A percentile compares a stretch with the other conserved stretches of the same genome.
Evolutionary conservation across 2,797 vertebrate species (phyloP).

Genomic region (Centropyge bicolor): DNA sequence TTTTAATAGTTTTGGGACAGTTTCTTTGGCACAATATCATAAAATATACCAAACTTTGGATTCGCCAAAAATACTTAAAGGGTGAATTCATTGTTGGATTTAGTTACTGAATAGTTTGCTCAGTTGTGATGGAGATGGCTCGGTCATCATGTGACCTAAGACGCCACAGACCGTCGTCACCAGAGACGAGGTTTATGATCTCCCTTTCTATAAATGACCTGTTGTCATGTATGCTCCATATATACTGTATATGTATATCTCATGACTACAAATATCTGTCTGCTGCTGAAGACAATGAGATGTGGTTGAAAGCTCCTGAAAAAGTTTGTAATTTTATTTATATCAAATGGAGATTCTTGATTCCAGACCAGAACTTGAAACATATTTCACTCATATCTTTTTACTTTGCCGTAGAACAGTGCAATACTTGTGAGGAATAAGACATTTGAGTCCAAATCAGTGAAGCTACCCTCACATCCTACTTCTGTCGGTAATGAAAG

Average conservation of each 20-base stretch:
- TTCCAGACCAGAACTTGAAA: not conserved
- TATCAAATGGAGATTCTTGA: not conserved
- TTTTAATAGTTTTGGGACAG: too few species aligned
- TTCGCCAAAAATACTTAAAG: too few species aligned
- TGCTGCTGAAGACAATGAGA: not conserved
- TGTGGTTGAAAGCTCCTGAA: not conserved
- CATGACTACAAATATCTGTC: not conserved
- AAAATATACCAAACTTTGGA: not conserved
- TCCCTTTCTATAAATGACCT: not conserved
- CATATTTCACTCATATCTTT: not conserved
- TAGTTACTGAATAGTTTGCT: not conserved
- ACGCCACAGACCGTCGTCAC: not conserved
- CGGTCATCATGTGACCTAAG: not conserved
- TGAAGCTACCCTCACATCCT: not conserved
- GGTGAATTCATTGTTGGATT: not conserved
- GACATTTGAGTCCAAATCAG: slow-evolving; percentile 1
- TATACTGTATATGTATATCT: too few species aligned
- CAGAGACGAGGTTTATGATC: not conserved
- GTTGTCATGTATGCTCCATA: too few species aligned
- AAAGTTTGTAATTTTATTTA: not conserved
- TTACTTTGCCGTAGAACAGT: not conserved
- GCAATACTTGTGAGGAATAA: slow-evolving; percentile 2
- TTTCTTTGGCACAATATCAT: not conserved
- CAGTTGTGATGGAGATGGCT: not conserved
- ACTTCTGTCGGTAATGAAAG: slow-evolving; percentile 8